Percentiles rank a stretch among this genome's conserved stretches.
These are phyloP conservation scores for Muntiacus reevesi DNA, from an alignment of 2,113 vertebrate genomes.

Conservation along the genomic window DNA sequence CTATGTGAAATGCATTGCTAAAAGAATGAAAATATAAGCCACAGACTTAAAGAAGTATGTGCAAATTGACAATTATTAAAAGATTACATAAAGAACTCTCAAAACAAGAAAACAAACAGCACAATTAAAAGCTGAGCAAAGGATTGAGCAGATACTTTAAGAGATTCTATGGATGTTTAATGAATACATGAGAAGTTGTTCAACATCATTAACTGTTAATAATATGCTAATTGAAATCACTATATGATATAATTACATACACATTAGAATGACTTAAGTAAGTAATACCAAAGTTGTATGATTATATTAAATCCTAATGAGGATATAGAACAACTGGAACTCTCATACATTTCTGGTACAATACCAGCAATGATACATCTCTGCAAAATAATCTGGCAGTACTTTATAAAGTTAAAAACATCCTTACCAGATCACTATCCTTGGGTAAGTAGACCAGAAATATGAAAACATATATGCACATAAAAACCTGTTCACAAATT, in stretches of 20 bases:
- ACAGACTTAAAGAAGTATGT: neutral
- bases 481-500: neutral
- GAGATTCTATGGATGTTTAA: neutral
- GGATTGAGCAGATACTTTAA: neutral
- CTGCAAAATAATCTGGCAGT: neutral
- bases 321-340: neutral
- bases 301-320: neutral
- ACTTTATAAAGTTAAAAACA: neutral
- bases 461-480: neutral
- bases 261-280: neutral
- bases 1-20: neutral
- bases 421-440: neutral
- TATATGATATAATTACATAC: neutral
- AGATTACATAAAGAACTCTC: neutral
- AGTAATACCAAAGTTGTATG: neutral
- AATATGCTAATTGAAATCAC: neutral
- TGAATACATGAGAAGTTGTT: neutral
- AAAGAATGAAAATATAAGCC: neutral
- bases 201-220: neutral
- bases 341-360: neutral
- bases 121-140: neutral
- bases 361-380: neutral
- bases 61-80: neutral
- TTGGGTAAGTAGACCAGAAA: neutral
- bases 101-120: neutral